Evolutionary conservation across 2,113 vertebrate genomes (phyloP).

Genomic region (Lota lota): DNA sequence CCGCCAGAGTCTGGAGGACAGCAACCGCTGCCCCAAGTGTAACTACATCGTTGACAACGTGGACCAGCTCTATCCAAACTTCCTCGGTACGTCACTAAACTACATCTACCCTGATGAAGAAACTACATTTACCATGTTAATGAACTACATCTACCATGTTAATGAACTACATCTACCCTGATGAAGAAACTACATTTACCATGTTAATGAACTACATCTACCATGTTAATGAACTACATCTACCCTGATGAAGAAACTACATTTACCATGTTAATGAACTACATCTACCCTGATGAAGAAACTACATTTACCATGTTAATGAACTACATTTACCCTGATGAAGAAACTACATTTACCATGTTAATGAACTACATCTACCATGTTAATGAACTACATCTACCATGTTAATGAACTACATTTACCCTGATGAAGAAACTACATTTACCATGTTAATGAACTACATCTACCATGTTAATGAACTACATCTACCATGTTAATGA

Average conservation of each 20-base stretch:
- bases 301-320: no score
- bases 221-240: background rate
- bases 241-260: background rate
- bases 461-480: background rate
- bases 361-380: background rate
- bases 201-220: background rate
- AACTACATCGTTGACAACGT: conserved; percentile 98
- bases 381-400: background rate
- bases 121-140: no score
- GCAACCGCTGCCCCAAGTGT: conserved; percentile 98
- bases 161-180: background rate
- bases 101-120: background rate
- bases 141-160: background rate
- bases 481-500: background rate
- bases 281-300: background rate
- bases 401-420: background rate
- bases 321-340: background rate
- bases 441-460: background rate
- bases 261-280: no score
- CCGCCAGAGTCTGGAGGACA: conserved; percentile 96
- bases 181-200: no score
- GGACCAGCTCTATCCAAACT: conserved; percentile 98
- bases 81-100: conserved; percentile 83
- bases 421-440: background rate
- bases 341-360: background rate